Evolutionary conservation across 2,797 vertebrate species (phyloP).

Genomic region (Siniperca obscura): DNA sequence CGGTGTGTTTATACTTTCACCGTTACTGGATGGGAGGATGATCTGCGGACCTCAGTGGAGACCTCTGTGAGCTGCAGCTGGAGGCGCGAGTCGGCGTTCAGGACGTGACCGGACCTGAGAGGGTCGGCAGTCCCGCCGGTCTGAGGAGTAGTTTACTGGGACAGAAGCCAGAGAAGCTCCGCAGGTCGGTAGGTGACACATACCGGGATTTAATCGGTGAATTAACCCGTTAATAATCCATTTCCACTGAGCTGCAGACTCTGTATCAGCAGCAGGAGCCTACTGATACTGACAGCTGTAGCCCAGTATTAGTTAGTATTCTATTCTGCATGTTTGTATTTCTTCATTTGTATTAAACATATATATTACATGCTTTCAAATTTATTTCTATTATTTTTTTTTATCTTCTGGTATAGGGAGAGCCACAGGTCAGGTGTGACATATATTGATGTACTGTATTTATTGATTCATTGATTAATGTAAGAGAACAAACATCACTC

Average conservation of each 20-base stretch:
- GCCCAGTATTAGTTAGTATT: not conserved
- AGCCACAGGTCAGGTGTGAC: not conserved
- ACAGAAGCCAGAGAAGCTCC: constrained; percentile 2
- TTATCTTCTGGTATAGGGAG: not conserved
- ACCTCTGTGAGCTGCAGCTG: constrained; percentile 1
- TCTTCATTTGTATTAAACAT: not conserved
- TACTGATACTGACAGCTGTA: not conserved
- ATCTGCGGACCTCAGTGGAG: constrained; percentile 41
- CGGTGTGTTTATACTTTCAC: not conserved
- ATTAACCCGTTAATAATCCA: not conserved
- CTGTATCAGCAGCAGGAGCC: not conserved
- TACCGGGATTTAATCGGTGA: not conserved
- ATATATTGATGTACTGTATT: too few relatives aligned
- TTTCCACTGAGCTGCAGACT: not conserved
- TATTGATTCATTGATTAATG: too few relatives aligned
- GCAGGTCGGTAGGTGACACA: constrained; percentile 39
- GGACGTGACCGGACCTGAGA: constrained; percentile 44
- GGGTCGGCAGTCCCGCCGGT: not conserved
- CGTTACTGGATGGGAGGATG: constrained; percentile 10
- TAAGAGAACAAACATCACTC: too few relatives aligned
- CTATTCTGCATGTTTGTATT: not conserved
- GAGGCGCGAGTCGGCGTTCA: not conserved
- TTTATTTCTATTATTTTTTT: not conserved
- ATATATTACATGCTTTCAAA: not conserved
- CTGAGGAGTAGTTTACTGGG: constrained; percentile 5